Percentiles rank a stretch among this genome's conserved stretches.
These are phyloP conservation scores for Tragopan temminckii DNA, from an alignment of 2,797 vertebrate species.

Conservation along the genomic window DNA sequence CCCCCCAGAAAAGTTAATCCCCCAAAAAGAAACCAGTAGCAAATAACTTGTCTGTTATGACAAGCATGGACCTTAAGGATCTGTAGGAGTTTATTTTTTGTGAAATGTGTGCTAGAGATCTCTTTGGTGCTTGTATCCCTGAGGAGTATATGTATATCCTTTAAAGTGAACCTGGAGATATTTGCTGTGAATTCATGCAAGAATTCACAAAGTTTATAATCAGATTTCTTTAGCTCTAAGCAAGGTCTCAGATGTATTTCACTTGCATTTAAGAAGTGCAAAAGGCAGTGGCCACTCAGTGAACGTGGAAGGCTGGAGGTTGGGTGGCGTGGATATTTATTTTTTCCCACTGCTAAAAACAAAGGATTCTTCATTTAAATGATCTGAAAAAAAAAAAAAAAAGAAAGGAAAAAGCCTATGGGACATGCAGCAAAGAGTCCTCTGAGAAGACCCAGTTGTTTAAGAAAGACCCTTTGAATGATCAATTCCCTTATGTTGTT, in stretches of 20 bases:
- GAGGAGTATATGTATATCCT: constrained; percentile 12
- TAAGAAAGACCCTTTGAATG: constrained; percentile 49
- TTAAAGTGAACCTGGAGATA: constrained; percentile 15
- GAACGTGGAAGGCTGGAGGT: neutral
- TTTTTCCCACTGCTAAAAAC: neutral
- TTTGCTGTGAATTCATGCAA: constrained; percentile 9
- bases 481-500: constrained; percentile 54
- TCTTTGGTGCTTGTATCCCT: constrained; percentile 2
- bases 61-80: constrained; percentile 16
- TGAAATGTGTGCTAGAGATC: neutral
- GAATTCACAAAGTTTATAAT: constrained; percentile 30
- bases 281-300: neutral
- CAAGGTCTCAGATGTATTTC: neutral
- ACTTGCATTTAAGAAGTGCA: neutral
- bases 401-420: neutral
- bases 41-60: neutral
- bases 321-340: neutral
- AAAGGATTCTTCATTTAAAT: neutral
- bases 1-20: neutral
- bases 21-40: neutral
- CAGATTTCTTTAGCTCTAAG: constrained; percentile 17
- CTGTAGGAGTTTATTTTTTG: constrained; percentile 34
- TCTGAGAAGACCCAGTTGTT: neutral
- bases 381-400: neutral
- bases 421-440: neutral